Conservation (phyloP, 2,113 vertebrate species). For the Gorsachius goisagi region DNA sequence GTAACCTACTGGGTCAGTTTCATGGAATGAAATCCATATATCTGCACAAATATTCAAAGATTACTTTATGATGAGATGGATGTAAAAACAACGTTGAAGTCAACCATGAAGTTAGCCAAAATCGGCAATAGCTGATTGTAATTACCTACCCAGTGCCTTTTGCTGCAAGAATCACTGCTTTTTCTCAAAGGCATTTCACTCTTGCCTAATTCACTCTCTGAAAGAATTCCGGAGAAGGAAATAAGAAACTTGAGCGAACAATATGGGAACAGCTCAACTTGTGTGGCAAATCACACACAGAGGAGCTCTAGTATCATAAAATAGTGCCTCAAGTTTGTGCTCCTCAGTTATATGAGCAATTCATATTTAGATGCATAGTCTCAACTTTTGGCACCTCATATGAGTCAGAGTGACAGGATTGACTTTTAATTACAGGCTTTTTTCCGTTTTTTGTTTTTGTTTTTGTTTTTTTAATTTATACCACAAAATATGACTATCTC, state of each 20-base stretch:
- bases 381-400: neutral
- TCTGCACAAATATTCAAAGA: neutral
- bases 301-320: neutral
- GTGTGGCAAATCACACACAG: neutral
- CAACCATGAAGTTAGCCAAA: neutral
- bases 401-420: neutral
- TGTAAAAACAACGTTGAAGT: neutral
- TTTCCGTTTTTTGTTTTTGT: neutral
- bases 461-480: neutral
- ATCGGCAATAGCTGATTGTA: neutral
- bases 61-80: neutral
- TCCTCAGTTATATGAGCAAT: neutral
- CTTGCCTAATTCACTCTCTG: neutral
- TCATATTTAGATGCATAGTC: neutral
- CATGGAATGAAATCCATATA: neutral
- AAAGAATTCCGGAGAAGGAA: neutral
- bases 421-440: neutral
- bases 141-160: neutral
- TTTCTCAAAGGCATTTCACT: neutral
- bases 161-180: neutral
- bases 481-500: neutral
- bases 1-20: neutral
- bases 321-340: neutral
- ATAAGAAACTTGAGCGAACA: neutral
- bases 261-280: neutral